Evolutionary conservation across 2,888 invertebrate species (phyloP).

Genomic region (Trissolcus brochymenae): DNA sequence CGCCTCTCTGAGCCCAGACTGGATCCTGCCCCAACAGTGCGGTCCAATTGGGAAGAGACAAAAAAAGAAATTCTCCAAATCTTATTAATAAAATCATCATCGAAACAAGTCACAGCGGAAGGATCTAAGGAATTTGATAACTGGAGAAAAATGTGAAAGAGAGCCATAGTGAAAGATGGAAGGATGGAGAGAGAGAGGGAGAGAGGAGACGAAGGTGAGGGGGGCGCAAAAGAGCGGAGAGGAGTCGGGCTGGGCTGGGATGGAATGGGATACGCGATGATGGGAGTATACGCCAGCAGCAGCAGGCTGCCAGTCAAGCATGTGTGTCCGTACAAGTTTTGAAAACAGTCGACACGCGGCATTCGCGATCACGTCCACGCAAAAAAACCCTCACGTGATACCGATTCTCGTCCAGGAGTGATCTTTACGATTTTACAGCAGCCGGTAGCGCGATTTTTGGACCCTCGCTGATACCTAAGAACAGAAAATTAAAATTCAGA

Average conservation of each 20-base stretch:
- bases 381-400: constrained; percentile 38
- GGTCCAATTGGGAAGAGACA: constrained; percentile 7
- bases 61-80: neutral
- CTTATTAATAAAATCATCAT: neutral
- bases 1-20: neutral
- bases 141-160: constrained; percentile 15
- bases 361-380: constrained; percentile 62
- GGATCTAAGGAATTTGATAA: constrained; percentile 46
- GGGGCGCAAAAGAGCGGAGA: constrained; percentile 32
- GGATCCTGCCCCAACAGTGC: neutral
- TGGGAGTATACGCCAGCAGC: constrained; percentile 46
- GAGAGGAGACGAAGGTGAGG: constrained; percentile 6
- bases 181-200: neutral
- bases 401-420: neutral
- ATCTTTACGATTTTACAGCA: neutral
- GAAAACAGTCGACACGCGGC: constrained; percentile 75
- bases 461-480: too few species aligned
- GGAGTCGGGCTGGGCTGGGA: constrained; percentile 40
- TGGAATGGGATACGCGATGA: constrained; percentile 49
- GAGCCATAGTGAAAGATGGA: neutral
- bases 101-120: constrained; percentile 34
- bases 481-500: too few species aligned
- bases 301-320: constrained; percentile 50
- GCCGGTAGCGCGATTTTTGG: too few species aligned
- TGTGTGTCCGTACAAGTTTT: constrained; percentile 56